These are phyloP conservation scores for Datnioides undecimradiatus DNA, from an alignment of 2,113 vertebrate species.

Conservation along the genomic window DNA sequence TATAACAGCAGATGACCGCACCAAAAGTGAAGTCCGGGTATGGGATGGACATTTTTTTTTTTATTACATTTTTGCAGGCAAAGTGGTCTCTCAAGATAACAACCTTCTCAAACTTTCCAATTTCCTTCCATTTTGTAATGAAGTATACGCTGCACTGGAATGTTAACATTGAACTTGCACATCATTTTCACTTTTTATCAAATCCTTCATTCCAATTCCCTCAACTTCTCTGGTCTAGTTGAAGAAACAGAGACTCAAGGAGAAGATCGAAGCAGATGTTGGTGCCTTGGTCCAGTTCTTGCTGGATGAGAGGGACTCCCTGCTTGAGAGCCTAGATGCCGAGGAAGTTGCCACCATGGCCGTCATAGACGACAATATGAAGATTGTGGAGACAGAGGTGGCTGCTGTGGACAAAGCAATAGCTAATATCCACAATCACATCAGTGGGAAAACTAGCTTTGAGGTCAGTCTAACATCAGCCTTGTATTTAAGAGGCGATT, in stretches of 20 bases:
- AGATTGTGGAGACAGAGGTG: conserved; percentile 65
- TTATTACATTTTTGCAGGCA: too few relatives aligned
- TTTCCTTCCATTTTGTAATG: too few relatives aligned
- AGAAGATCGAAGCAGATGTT: conserved; percentile 84
- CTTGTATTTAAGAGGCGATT: neutral
- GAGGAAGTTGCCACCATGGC: conserved; percentile 78
- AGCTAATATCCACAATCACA: conserved; percentile 75
- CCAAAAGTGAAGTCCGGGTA: conserved; percentile 81
- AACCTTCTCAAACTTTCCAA: neutral
- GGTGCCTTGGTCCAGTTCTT: conserved; percentile 85
- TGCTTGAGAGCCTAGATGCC: conserved; percentile 82
- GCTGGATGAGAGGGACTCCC: conserved; percentile 83
- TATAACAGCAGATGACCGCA: conserved; percentile 73
- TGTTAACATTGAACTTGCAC: neutral
- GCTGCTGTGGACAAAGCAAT: conserved; percentile 76
- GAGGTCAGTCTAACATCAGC: conserved; percentile 68
- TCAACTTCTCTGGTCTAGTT: conserved; percentile 56
- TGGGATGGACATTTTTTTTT: neutral
- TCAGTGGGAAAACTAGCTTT: conserved; percentile 76
- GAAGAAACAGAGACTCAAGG: conserved; percentile 83
- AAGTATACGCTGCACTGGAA: neutral
- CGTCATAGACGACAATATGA: conserved; percentile 81
- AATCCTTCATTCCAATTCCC: neutral
- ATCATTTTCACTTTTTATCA: neutral
- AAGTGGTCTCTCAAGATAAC: neutral